Conservation (phyloP, 2,797 vertebrate genomes). For the Hozukius guyotensis region DNA sequence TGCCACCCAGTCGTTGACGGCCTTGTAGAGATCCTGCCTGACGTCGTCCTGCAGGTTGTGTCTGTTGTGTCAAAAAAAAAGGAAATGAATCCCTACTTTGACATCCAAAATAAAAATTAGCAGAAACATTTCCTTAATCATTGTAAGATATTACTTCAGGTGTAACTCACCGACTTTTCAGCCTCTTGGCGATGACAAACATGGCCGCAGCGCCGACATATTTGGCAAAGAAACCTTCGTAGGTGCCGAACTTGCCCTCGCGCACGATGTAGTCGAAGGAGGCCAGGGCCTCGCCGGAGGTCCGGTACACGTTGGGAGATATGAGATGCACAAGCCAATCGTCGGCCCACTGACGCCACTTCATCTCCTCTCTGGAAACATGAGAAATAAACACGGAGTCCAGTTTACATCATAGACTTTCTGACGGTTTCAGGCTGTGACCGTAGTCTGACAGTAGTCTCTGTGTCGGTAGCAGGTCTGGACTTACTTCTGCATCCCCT, state of each 20-base stretch:
- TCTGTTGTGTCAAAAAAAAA: slow-evolving; percentile 63
- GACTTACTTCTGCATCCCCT: slow-evolving; percentile 89
- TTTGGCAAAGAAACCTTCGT: slow-evolving; percentile 94
- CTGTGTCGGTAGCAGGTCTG: neutral
- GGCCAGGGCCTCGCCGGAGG: slow-evolving; percentile 88
- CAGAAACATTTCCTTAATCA: neutral
- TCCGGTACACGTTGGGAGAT: slow-evolving; percentile 97
- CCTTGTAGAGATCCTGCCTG: slow-evolving; percentile 92
- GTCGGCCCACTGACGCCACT: slow-evolving; percentile 95
- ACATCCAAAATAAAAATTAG: neutral
- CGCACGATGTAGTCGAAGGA: slow-evolving; percentile 98
- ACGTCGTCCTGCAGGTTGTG: slow-evolving; percentile 92
- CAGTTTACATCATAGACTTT: no score
- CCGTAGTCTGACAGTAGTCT: no score
- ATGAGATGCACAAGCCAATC: slow-evolving; percentile 97
- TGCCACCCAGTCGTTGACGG: slow-evolving; percentile 91
- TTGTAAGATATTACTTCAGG: neutral
- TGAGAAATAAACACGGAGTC: neutral
- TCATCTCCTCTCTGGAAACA: slow-evolving; percentile 91
- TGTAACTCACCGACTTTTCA: slow-evolving; percentile 88
- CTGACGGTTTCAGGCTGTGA: neutral
- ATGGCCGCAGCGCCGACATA: slow-evolving; percentile 95
- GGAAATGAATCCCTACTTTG: neutral
- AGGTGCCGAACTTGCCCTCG: slow-evolving; percentile 91
- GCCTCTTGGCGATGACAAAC: slow-evolving; percentile 92